Percentiles rank a stretch among this genome's conserved stretches.
phyloP scores from a whole-genome alignment of 2,888 invertebrate genomes.

The Luperina testacea region DNA sequence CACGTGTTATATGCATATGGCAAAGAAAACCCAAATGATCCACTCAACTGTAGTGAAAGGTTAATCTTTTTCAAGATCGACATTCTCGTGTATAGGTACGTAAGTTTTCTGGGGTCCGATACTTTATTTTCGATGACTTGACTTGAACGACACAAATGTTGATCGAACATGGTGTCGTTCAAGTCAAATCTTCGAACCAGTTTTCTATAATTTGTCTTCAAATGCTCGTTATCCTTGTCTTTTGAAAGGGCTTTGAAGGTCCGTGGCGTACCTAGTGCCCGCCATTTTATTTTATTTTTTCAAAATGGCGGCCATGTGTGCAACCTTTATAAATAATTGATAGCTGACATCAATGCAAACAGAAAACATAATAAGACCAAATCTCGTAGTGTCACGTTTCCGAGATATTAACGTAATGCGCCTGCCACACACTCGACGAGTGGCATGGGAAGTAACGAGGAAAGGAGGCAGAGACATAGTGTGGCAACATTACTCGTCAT shows the following conservation, averaged over 20 bases:
- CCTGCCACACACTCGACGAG: too few species aligned
- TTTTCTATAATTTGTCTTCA: background rate
- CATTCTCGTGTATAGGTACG: slow-evolving; percentile 20
- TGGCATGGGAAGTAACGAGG: too few species aligned
- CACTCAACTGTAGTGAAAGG: background rate
- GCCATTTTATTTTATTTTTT: background rate
- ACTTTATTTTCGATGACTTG: background rate
- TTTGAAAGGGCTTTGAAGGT: slow-evolving; percentile 1
- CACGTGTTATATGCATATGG: slow-evolving; percentile 21
- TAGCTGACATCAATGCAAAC: too few species aligned
- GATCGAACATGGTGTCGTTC: too few species aligned
- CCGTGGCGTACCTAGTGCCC: background rate
- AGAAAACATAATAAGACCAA: too few species aligned
- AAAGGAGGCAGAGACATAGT: too few species aligned
- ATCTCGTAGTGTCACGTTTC: background rate
- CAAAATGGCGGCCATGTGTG: background rate
- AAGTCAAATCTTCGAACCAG: background rate
- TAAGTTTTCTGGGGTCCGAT: slow-evolving; percentile 25
- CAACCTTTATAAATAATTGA: too few species aligned
- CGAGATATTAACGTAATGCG: background rate
- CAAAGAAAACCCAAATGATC: slow-evolving; percentile 24
- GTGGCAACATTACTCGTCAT: too few species aligned
- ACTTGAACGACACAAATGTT: background rate
- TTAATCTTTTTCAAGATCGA: background rate
- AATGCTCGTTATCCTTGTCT: background rate